Conservation (phyloP, 2,888 invertebrate genomes). For the Phragmatobia fuliginosa region DNA sequence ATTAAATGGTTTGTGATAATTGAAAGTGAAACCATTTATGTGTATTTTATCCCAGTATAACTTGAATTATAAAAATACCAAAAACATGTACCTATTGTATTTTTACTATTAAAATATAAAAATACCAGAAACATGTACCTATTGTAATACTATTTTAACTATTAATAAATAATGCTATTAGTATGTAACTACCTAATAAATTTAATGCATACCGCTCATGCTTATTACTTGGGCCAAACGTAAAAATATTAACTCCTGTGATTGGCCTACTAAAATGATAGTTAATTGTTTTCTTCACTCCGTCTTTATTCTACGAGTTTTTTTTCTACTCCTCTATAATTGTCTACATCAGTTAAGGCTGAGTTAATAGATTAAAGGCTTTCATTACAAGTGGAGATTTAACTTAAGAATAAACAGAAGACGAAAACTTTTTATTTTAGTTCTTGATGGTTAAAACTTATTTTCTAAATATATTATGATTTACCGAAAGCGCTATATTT, state of each 20-base stretch:
- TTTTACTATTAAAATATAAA: too few relatives aligned
- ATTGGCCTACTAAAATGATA: slow-evolving; percentile 39
- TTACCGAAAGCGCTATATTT: background rate
- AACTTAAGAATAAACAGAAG: background rate
- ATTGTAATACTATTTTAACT: too few relatives aligned
- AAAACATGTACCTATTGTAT: too few relatives aligned
- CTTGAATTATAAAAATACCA: background rate
- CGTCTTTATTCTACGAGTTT: slow-evolving; percentile 56
- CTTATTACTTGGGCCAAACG: slow-evolving; percentile 27
- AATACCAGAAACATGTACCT: too few relatives aligned
- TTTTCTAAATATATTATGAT: background rate
- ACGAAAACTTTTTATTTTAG: background rate
- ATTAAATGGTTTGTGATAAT: background rate
- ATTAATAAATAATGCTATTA: background rate
- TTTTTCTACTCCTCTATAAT: slow-evolving; percentile 63
- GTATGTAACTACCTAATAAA: background rate
- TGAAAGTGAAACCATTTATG: background rate
- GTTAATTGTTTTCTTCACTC: slow-evolving; percentile 69
- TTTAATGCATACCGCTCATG: background rate
- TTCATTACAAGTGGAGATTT: slow-evolving; percentile 3
- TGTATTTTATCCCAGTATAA: background rate
- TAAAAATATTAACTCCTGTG: slow-evolving; percentile 33
- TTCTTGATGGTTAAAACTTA: background rate
- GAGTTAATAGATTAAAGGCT: slow-evolving; percentile 10
- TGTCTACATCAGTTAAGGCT: slow-evolving; percentile 22